Evolutionary conservation across 2,888 invertebrate genomes (phyloP).

Genomic region (Spisula subtruncata): DNA sequence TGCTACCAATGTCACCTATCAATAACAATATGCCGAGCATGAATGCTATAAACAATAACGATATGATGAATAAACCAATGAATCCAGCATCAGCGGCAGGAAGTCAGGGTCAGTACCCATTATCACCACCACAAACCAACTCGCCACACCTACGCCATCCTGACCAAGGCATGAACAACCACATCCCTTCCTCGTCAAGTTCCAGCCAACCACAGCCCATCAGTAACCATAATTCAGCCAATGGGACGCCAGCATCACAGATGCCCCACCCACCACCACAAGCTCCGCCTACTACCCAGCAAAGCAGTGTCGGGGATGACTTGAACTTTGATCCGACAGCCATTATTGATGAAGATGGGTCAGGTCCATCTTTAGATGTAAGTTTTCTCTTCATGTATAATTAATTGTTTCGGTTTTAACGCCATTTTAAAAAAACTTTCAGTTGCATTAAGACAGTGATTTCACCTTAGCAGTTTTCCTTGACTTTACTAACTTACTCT

Average conservation of each 20-base stretch:
- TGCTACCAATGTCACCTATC: constrained; percentile 74
- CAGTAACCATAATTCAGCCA: constrained; percentile 70
- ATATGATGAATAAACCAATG: constrained; percentile 73
- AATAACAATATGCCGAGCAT: constrained; percentile 56
- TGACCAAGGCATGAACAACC: constrained; percentile 73
- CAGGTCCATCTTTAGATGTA: constrained; percentile 95
- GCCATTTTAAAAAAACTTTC: no score
- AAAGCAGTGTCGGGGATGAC: constrained; percentile 73
- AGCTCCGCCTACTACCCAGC: constrained; percentile 67
- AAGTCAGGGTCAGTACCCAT: constrained; percentile 68
- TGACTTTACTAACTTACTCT: no score
- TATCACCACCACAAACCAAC: constrained; percentile 71
- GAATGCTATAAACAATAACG: constrained; percentile 70
- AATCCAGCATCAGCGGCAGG: constrained; percentile 50
- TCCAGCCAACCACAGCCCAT: constrained; percentile 79
- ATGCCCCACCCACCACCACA: constrained; percentile 76
- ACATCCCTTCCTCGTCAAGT: constrained; percentile 75
- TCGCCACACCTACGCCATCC: constrained; percentile 76
- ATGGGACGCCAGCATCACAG: constrained; percentile 76
- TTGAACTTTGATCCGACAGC: constrained; percentile 94
- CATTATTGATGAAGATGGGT: constrained; percentile 96
- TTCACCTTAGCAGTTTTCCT: no score
- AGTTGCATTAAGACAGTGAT: no score
- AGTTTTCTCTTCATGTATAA: constrained; percentile 88
- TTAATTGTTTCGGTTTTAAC: no score